A percentile compares a stretch with the other conserved stretches of the same genome.
Evolutionary conservation across 2,888 invertebrate species (phyloP).

Genomic region (Acrocera orbiculus): DNA sequence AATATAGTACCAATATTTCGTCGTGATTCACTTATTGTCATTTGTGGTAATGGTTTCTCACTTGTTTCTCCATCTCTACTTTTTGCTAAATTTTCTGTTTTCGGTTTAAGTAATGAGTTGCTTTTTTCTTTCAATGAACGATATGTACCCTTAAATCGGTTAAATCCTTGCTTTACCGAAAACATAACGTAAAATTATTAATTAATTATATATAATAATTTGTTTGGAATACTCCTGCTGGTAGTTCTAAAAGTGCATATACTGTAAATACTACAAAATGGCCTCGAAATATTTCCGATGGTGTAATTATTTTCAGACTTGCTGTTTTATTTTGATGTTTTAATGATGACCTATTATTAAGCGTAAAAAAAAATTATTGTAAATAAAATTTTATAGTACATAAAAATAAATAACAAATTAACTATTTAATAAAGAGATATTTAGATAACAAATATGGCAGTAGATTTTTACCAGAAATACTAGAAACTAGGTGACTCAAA

Average conservation of each 20-base stretch:
- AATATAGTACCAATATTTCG: constrained; percentile 24
- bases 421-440: no score
- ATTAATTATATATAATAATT: neutral
- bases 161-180: no score
- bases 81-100: constrained; percentile 6
- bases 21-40: constrained; percentile 26
- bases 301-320: no score
- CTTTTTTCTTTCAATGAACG: constrained; percentile 28
- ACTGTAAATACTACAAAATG: constrained; percentile 32
- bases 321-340: no score
- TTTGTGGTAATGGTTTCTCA: constrained; percentile 11
- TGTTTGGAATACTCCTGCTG: constrained; percentile 21
- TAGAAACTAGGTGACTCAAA: no score
- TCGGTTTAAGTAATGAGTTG: constrained; percentile 18
- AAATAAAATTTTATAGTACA: no score
- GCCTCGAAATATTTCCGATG: constrained; percentile 28
- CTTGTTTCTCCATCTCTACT: constrained; percentile 10
- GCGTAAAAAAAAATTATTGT: no score
- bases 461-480: no score
- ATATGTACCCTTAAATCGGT: constrained; percentile 28
- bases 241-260: constrained; percentile 28
- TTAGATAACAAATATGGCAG: no score
- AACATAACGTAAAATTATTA: neutral
- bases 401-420: no score
- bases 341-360: no score